Evolutionary conservation across 2,888 invertebrate species (phyloP), one percentile per base, ranked within the genome.

Genomic region (Opisthograptis luteolata): DNA sequence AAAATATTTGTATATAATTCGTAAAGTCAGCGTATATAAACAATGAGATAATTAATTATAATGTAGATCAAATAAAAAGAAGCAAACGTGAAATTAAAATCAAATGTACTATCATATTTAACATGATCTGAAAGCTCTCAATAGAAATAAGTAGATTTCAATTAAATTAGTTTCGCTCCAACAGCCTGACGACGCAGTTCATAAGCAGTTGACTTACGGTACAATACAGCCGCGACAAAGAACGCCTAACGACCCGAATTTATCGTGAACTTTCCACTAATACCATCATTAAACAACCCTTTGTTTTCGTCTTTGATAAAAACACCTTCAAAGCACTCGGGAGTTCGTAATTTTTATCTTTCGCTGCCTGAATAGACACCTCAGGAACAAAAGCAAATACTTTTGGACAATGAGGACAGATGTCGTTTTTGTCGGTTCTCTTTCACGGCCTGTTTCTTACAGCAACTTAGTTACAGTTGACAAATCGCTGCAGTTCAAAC

Each of bases 181-280:
- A 48, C 32, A 62, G 69, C 69, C 70, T 70, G 73, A 70, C 73
- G 70, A 70, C 75, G 70, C 65, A 68, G 67, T 78, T 66, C 66
- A 69, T 70, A 71, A 76, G 70, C 76, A 78, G 71, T 80, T 76
- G 77, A 80, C 71, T 79, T 75, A 71, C 68, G 74, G 66, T 74
- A 85, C 83, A 86, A 84, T 83, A 85, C 80, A 83, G 70, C 76
- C 70, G 70, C 80, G 81, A 87, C 87, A 87, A 87, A 87, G 84
- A 80, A 80, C 77, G 76, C 73, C 71, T 85, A 87, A 88, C 82
- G 86, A 86, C 79, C 77, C 73, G 75, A 88, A 88, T 88, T 87
- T 85, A 88, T 87, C 84, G 83, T 78, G 82, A 87, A 86, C 86
- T 87, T 85, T 86, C 83, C 82, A 84, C 87, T 87, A 87, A 88